phyloP scores from a whole-genome alignment of 2,888 invertebrate species.

The Lysandra bellargus region DNA sequence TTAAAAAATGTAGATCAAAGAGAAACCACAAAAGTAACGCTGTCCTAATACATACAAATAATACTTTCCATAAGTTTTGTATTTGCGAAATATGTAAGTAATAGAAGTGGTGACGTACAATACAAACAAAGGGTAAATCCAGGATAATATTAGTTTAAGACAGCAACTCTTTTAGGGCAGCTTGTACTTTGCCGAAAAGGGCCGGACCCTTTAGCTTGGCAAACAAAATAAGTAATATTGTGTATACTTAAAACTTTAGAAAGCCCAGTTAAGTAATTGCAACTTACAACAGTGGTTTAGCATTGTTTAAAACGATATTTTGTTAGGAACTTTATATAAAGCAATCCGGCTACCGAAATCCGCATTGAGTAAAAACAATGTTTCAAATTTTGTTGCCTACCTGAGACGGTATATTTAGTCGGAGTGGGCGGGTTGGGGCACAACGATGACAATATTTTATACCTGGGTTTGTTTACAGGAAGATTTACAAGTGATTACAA shows the following conservation, averaged over 20 bases:
- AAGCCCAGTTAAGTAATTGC: background rate
- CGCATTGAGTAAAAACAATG: slow-evolving; percentile 67
- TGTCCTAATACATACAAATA: background rate
- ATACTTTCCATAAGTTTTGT: background rate
- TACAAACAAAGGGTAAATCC: background rate
- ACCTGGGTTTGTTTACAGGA: slow-evolving; percentile 75
- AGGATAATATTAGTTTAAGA: background rate
- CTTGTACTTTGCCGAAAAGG: slow-evolving; percentile 3
- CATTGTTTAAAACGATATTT: slow-evolving; percentile 42
- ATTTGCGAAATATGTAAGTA: background rate
- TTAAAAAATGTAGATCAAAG: background rate
- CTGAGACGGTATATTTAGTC: slow-evolving; percentile 67
- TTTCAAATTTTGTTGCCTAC: slow-evolving; percentile 61
- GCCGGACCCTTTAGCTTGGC: background rate
- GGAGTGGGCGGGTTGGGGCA: slow-evolving; percentile 65
- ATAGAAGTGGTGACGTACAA: background rate
- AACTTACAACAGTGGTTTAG: background rate
- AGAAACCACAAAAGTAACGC: background rate
- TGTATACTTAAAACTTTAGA: background rate
- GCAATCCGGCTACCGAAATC: slow-evolving; percentile 60
- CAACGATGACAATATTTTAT: slow-evolving; percentile 67
- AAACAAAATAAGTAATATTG: background rate
- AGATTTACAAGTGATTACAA: slow-evolving; percentile 45
- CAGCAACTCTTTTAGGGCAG: background rate
- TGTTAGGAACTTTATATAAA: slow-evolving; percentile 62